Evolutionary conservation across 2,888 invertebrate genomes (phyloP), one percentile per base, ranked within the genome.

Genomic region (Apocheima hispidaria): DNA sequence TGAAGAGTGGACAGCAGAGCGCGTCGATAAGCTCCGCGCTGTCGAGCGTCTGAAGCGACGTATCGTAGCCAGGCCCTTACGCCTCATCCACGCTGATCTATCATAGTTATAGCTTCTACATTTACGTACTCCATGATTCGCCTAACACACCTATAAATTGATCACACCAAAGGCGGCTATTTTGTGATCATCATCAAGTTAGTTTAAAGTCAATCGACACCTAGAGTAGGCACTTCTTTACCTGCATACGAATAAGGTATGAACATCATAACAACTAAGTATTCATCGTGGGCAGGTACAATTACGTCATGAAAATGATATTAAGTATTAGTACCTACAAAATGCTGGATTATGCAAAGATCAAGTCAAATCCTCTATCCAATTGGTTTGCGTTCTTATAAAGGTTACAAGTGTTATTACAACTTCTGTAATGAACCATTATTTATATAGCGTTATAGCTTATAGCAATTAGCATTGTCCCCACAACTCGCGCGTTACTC

Each of bases 201-300:
- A 49, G 21, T 49, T 49, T 49, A 48, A 18, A 23, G 23, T 36
- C 38, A 38, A 38, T 50, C 50, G 23, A 50, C 28, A 26, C 23
- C 35, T 21, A 38, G 49, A 23, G n/a, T n/a, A 10, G 7, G 18
- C 26, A 10, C 28, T 28, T 28, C 26, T 44, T 44, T 28, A 18
- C 28, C 28, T 26, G 16, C n/a, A 28, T 44, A 26, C 16, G 1
- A 28, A 28, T 44, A 44, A 3, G 44, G 28, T 18, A 20, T 10
- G 6, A 5, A 9, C 21, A 23, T 43, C 3, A n/a, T 26, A n/a
- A 43, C 2, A 23, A 43, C 3, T 20, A 20, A 2, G 18, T 7
- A 35, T 35, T 14, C 35, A 10, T 28, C 9, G 5, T 33, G n/a
- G 9, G 9, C 10, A 30, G 10, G 3, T 12, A 30, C 3, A 10